phyloP scores from a whole-genome alignment of 2,888 invertebrate genomes.

The Dryocosmus kuriphilus region DNA sequence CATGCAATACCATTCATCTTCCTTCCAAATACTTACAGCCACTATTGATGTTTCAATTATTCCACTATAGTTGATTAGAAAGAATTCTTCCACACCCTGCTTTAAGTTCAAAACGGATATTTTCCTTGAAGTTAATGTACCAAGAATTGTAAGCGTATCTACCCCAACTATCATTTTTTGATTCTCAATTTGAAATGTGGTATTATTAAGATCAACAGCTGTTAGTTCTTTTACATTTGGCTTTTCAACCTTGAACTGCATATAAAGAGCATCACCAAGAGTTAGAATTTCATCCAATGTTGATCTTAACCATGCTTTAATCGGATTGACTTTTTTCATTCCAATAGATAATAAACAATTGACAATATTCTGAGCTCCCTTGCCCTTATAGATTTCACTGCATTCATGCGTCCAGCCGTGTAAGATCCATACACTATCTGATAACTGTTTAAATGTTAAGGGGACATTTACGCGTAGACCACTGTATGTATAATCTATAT shows the following conservation, averaged over 20 bases:
- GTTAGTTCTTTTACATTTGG: slow-evolving; percentile 65
- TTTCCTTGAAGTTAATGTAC: slow-evolving; percentile 68
- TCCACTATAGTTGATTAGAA: slow-evolving; percentile 66
- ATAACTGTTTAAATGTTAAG: slow-evolving; percentile 63
- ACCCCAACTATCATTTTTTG: slow-evolving; percentile 65
- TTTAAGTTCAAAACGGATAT: slow-evolving; percentile 64
- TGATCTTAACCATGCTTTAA: slow-evolving; percentile 68
- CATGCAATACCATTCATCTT: slow-evolving; percentile 80
- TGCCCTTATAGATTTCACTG: slow-evolving; percentile 67
- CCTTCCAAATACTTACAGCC: slow-evolving; percentile 80
- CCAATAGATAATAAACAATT: slow-evolving; percentile 69
- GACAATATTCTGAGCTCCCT: slow-evolving; percentile 68
- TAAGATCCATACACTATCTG: slow-evolving; percentile 61
- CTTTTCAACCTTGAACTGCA: slow-evolving; percentile 60
- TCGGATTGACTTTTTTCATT: slow-evolving; percentile 66
- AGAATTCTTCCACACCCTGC: slow-evolving; percentile 70
- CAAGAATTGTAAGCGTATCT: slow-evolving; percentile 68
- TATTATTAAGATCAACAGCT: slow-evolving; percentile 65
- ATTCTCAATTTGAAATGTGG: slow-evolving; percentile 56
- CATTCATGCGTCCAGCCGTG: slow-evolving; percentile 70
- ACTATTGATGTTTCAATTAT: slow-evolving; percentile 68
- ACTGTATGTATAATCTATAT: slow-evolving; percentile 63
- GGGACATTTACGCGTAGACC: slow-evolving; percentile 70
- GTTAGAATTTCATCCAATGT: slow-evolving; percentile 68
- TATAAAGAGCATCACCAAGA: slow-evolving; percentile 65